Conservation (phyloP, 37 sponge, comb jelly and placozoan species). For the Agelas oroides region DNA sequence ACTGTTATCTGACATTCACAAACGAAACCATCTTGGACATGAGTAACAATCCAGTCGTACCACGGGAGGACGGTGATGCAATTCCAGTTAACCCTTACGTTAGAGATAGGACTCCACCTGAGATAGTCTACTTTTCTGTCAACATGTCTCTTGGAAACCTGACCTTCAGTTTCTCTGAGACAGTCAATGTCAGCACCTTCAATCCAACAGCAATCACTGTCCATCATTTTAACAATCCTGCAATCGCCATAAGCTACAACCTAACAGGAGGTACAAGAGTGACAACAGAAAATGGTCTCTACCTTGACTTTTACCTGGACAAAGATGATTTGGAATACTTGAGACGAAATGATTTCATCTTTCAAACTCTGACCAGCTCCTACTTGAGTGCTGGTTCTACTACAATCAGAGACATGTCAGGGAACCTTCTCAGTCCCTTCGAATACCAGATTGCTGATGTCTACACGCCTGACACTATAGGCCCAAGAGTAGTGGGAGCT, state of each 20-base stretch:
- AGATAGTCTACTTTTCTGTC: conserved; percentile 63
- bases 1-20: conserved; percentile 75
- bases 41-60: conserved; percentile 57
- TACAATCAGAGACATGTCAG: conserved; percentile 78
- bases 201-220: conserved; percentile 64
- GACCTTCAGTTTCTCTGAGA: conserved; percentile 73
- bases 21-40: conserved; percentile 69
- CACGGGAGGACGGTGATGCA: conserved; percentile 28
- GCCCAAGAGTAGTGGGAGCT: conserved; percentile 62
- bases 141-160: conserved; percentile 85
- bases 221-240: conserved; percentile 2
- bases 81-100: conserved; percentile 55
- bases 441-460: conserved; percentile 28
- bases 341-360: conserved; percentile 23
- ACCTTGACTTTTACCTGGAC: conserved; percentile 67
- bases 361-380: conserved; percentile 18
- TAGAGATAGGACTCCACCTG: conserved; percentile 67
- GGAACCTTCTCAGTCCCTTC: conserved; percentile 45
- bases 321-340: conserved; percentile 66
- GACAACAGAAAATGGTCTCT: conserved; percentile 64
- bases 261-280: conserved; percentile 76
- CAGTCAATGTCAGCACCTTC: conserved; percentile 82
- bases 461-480: conserved; percentile 56
- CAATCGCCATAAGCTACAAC: conserved; percentile 34
- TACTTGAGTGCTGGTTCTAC: conserved; percentile 61